Base-by-base conservation (phyloP, 35 echinoderm and acorn worm species). In the Apostichopus parvimensis region DNA sequence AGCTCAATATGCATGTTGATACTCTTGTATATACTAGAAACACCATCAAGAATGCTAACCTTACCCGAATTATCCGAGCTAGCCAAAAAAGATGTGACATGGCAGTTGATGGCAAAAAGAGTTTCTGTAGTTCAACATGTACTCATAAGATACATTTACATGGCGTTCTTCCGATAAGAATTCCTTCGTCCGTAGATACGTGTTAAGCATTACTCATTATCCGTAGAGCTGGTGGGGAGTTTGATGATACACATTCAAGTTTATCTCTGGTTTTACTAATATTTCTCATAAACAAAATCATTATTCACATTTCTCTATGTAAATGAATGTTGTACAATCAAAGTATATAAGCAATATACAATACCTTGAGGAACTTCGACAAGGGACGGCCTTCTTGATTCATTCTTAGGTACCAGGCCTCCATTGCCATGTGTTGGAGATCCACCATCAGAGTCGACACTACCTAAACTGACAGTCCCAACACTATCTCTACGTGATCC, bases 301-400 rank as follows among this genome's bases (percentile, higher is more conserved):
- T 45, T 45, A 45, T 45, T 45, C 34, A 45, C 34, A 45, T 45
- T 14, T 75, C 21, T 14, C 5, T 5, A 22, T 61, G 12, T 0
- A 61, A 61, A 61, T 17, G 8, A 78, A 45, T 78, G 17, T 11
- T 78, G 77, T 53, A 22, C 34, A 80, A 28, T 0, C 12, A 78
- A 78, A 78, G 0, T 78, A 10, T 26, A 80, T 12, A 45, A 45
- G 34, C 34, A 45, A 45, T 45, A 45, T 45, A 45, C 34, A 45
- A 12, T 79, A 91, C 89, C 89, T 61, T 91, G 89, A 13, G 89
- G 89, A 61, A 77, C 73, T 91, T 91, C 89, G 54, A 91, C 89
- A 59, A 77, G 76, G 13, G 89, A 91, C 17, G 89, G 89, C 56
- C 89, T 55, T 57, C 89, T 77, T 57, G 89, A 78, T 57, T 91